These are phyloP conservation scores for Corythornis madagascariensis DNA, from an alignment of 2,113 vertebrate species.

Conservation along the genomic window DNA sequence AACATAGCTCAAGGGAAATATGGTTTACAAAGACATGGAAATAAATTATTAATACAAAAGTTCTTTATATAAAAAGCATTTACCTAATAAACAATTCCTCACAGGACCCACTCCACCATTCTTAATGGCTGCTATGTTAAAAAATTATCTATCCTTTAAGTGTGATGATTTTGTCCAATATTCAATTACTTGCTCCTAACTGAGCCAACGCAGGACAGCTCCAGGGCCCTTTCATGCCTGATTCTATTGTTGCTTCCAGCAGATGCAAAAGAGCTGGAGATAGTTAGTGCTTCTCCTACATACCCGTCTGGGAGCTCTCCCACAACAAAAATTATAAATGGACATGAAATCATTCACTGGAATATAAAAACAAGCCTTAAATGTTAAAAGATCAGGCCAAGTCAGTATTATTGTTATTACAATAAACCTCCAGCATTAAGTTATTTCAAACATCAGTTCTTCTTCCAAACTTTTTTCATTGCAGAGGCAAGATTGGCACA, in stretches of 20 bases:
- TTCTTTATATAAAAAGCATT: not conserved
- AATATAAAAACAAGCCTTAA: constrained; percentile 43
- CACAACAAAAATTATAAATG: constrained; percentile 53
- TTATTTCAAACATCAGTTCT: constrained; percentile 55
- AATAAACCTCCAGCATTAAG: constrained; percentile 58
- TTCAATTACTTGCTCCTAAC: not conserved
- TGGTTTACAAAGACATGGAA: not conserved
- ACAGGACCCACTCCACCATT: not conserved
- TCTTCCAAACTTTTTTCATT: constrained; percentile 42
- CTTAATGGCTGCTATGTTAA: not conserved
- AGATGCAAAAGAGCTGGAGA: constrained; percentile 39
- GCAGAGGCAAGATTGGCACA: constrained; percentile 47
- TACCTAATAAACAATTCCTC: not conserved
- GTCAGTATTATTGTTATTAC: constrained; percentile 48
- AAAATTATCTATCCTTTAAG: not conserved
- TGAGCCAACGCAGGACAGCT: constrained; percentile 1
- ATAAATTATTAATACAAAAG: not conserved
- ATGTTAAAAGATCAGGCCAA: constrained; percentile 50
- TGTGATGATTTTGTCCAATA: not conserved
- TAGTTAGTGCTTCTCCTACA: constrained; percentile 22
- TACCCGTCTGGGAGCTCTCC: constrained; percentile 11
- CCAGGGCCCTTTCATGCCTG: not conserved
- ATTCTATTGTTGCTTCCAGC: not conserved
- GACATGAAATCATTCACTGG: constrained; percentile 49
- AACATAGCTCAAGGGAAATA: not conserved